Evolutionary conservation across 1,140 invertebrate genomes (phyloP), one percentile per base, ranked within the genome.

Genomic region (Whitmania pigra): DNA sequence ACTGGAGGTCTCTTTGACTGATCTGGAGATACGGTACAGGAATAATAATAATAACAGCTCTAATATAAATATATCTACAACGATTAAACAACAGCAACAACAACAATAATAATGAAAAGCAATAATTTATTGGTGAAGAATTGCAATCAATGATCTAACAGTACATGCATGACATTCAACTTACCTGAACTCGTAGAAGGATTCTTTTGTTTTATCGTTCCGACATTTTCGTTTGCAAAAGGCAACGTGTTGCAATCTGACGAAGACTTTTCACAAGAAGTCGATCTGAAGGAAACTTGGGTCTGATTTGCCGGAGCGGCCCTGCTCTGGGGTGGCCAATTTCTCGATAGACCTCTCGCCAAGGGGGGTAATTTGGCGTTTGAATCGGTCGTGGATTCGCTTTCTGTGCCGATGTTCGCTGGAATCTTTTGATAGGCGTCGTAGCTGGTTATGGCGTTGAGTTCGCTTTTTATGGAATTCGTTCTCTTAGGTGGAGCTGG

Each of bases 171-270:
- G 31, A 6, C 43, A 49, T 15, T 17, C 43, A 13, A 49, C 2
- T 11, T 49, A 49, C 43, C 43, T 49, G 43, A 49, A 15, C 43
- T 31, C 36, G 67, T n/a, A 0, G 67, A 68, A 6, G 67, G 67
- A 29, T 68, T 77, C 73, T 88, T 83, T 75, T 91, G 90, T 77
- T 95, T 94, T 78, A 98, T 97, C 36, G 95, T 98, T 17, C 94
- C 95, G 43, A 94, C 93, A 84, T 97, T 97, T 79, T 98, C 95
- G 82, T 97, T 97, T 73, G 95, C 94, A 83, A 98, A 98, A 53
- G 94, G 94, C 80, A 98, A 87, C 76, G 92, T 94, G 82, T 97
- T 94, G 31, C 92, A 94, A 84, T 96, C 83, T 43, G 83, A 82
- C 29, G 76, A 74, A 85, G 88, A 94, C 22, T 13, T 25, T 49